Conservation (phyloP, 2,888 invertebrate genomes). For the Galeopsomyia nigrocyanea region DNA sequence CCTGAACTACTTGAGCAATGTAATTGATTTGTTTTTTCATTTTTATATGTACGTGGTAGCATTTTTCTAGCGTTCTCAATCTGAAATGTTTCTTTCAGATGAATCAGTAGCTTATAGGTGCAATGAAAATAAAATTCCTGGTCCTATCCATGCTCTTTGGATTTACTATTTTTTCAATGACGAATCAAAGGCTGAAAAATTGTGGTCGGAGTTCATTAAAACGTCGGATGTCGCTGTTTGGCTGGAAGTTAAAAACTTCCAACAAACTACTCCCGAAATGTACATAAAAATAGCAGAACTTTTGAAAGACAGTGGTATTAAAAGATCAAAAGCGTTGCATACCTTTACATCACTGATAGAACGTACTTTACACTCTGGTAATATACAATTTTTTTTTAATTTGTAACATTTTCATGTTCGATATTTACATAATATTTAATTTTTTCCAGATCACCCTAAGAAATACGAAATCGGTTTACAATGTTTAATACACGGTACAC, state of each 20-base stretch:
- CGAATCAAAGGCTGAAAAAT: constrained; percentile 5
- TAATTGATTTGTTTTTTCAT: constrained; percentile 6
- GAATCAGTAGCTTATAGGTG: constrained; percentile 14
- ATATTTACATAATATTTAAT: not conserved
- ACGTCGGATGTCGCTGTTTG: not conserved
- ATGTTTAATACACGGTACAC: constrained; percentile 1
- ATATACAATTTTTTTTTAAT: not conserved
- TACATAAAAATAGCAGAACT: constrained; percentile 8
- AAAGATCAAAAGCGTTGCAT: not conserved
- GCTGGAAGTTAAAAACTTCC: not conserved
- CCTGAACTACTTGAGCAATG: constrained; percentile 25
- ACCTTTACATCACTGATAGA: not conserved
- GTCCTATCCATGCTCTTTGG: constrained; percentile 17
- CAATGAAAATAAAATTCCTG: not conserved
- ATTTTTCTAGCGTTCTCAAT: not conserved
- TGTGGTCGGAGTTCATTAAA: constrained; percentile 9
- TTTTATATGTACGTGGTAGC: not conserved
- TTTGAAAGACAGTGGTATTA: not conserved
- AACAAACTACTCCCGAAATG: not conserved
- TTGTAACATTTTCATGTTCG: not conserved
- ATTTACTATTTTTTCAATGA: constrained; percentile 24
- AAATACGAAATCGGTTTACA: constrained; percentile 16
- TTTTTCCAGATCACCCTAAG: constrained; percentile 13
- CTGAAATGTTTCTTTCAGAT: constrained; percentile 2
- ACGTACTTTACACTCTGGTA: not conserved